Evolutionary conservation across 2,888 invertebrate species (phyloP), one percentile per base, ranked within the genome.

Genomic region (Calephelis perditalis): DNA sequence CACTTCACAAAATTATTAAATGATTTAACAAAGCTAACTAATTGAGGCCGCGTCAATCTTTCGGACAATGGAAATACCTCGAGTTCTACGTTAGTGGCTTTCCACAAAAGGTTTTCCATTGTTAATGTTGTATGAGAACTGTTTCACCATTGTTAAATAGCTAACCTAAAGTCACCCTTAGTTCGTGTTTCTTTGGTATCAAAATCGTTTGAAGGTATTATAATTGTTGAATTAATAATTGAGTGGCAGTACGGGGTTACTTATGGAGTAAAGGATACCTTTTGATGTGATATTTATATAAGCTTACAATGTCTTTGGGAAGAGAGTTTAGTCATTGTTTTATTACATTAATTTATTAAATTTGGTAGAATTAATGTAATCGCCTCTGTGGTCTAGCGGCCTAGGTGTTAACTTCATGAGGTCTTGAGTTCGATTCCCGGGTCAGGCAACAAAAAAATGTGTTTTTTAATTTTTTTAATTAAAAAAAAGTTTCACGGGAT

Each of bases 71-170:
- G 37, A 37, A 58, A 55, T 37, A 59, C 59, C 59, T 44, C 59
- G 45, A 60, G 44, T 61, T 65, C 62, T 62, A 60, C 58, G 63
- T 63, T 61, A 62, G 62, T 60, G 62, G 58, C 62, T 67, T 63
- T 63, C 60, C 43, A 61, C 67, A 64, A 66, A 64, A 58, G 63
- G 58, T 56, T 36, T n/a, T 44, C 26, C 57, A 40, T 46, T 8
- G 60, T 61, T 57, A 63, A 52, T 52, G 52, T 52, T 52, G 26
- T 52, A 52, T 52, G 52, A 52, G 52, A 52, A 52, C 35, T 52
- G 52, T 35, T 52, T 35, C 10, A 35, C 26, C 52, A 26, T 52
- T 52, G 52, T 11, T 35, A 10, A 11, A 10, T 26, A 11, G 35
- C 26, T 26, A 52, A 4, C 35, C 52, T 35, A 52, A 52, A 35